phyloP scores from a whole-genome alignment of 2,113 vertebrate genomes.

The Gracilinanus agilis region DNA sequence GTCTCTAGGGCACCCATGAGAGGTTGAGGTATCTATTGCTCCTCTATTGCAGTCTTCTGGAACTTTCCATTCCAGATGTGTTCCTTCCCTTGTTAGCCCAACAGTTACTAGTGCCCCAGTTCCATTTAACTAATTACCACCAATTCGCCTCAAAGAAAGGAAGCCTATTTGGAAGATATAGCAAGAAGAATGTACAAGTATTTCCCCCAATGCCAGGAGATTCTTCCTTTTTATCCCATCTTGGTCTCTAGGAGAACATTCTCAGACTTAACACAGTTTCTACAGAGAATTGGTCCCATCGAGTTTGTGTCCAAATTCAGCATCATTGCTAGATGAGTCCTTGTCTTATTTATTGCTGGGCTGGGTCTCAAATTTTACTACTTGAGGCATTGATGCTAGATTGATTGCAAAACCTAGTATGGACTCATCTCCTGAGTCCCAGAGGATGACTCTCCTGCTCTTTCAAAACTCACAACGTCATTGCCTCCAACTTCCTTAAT shows the following conservation, averaged over 20 bases:
- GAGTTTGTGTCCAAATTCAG: not conserved
- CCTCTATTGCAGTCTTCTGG: not conserved
- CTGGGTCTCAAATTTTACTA: not conserved
- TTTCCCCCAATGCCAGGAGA: not conserved
- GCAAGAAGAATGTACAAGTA: not conserved
- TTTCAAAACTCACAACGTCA: not conserved
- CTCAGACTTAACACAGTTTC: not conserved
- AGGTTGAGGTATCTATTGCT: not conserved
- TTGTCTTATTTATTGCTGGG: not conserved
- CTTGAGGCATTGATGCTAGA: not conserved
- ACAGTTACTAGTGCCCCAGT: not conserved
- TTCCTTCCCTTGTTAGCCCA: not conserved
- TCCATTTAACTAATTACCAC: not conserved
- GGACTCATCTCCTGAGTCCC: not conserved
- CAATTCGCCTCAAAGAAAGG: not conserved
- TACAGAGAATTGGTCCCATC: not conserved
- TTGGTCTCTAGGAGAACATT: not conserved
- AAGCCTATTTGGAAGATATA: not conserved
- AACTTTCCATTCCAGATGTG: not conserved
- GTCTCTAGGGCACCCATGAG: not conserved
- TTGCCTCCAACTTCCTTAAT: not conserved
- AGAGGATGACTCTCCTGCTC: not conserved
- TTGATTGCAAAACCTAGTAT: not conserved
- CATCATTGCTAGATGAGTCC: not conserved
- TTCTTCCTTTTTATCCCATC: not conserved